Evolutionary conservation across 2,113 vertebrate genomes (phyloP).

Genomic region (Pterocles gutturalis): DNA sequence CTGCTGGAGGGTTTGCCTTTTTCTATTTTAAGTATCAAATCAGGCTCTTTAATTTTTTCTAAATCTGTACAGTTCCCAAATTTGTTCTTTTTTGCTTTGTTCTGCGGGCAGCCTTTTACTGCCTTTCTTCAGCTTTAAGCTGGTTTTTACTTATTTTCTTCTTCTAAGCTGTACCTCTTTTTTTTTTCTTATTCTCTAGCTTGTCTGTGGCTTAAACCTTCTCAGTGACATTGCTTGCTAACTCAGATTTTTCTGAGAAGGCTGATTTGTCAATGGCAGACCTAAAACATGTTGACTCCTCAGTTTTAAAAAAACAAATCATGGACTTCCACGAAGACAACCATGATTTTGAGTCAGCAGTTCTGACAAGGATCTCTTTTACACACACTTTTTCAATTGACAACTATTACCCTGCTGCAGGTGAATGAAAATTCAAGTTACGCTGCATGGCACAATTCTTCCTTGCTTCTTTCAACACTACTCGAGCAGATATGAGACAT

Average conservation of each 20-base stretch:
- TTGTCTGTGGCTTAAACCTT: neutral
- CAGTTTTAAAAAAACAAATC: neutral
- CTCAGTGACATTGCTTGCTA: neutral
- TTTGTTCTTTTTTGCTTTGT: neutral
- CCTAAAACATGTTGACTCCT: neutral
- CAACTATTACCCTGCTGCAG: neutral
- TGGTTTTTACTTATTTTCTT: neutral
- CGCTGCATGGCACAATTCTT: neutral
- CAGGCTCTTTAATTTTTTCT: neutral
- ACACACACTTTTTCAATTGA: neutral
- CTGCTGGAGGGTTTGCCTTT: neutral
- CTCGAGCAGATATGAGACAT: fast-evolving
- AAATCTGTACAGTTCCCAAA: neutral
- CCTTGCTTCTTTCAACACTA: neutral
- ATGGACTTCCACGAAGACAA: neutral
- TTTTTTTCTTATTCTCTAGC: neutral
- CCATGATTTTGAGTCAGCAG: fast-evolving
- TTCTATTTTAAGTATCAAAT: neutral
- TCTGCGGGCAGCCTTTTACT: neutral
- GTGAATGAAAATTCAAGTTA: neutral
- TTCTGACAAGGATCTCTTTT: neutral
- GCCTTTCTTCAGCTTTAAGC: neutral
- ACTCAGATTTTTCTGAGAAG: neutral
- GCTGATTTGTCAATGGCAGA: neutral
- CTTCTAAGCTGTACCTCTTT: neutral